Evolutionary conservation across 2,113 vertebrate species (phyloP).

Genomic region (Sturnira hondurensis): DNA sequence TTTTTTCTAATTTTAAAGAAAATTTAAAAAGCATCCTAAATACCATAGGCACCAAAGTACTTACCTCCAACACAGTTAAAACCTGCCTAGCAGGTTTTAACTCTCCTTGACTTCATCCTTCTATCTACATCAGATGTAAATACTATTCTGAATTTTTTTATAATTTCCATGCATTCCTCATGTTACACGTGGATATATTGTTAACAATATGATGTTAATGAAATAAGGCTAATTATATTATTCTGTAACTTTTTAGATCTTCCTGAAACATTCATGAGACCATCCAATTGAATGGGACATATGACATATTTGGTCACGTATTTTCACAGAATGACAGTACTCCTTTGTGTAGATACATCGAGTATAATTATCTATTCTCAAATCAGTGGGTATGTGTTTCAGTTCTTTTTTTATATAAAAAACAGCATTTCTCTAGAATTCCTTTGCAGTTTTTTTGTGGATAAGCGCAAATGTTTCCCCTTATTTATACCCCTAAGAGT

Average conservation of each 20-base stretch:
- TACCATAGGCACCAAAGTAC: not conserved
- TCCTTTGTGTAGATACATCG: not conserved
- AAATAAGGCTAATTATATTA: not conserved
- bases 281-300: too few relatives aligned
- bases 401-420: not conserved
- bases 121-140: not conserved
- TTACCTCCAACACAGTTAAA: not conserved
- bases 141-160: not conserved
- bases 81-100: rapidly evolving
- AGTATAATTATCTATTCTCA: not conserved
- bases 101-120: not conserved
- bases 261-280: not conserved
- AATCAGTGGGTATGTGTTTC: not conserved
- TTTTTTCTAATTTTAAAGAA: not conserved
- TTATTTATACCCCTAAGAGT: not conserved
- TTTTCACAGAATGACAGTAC: not conserved
- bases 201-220: not conserved
- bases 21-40: not conserved
- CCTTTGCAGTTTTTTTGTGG: not conserved
- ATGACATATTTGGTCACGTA: not conserved
- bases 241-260: not conserved
- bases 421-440: not conserved
- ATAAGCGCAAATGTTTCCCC: not conserved
- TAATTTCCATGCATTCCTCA: not conserved
- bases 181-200: not conserved